phyloP scores from a whole-genome alignment of 2,888 invertebrate genomes.

The Nomada fabriciana region DNA sequence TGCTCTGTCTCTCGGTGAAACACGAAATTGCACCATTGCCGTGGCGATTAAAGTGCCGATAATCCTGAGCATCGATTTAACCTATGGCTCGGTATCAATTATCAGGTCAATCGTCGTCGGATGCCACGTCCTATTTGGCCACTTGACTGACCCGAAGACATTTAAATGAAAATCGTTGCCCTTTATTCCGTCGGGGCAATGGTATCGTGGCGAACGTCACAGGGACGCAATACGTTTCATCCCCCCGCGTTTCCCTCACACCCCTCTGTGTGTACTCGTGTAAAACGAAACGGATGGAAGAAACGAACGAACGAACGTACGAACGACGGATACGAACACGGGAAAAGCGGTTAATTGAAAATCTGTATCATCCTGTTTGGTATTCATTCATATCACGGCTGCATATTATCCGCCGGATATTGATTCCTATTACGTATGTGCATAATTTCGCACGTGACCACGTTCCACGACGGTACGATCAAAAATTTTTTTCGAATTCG shows the following conservation, averaged over 20 bases:
- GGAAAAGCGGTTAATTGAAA: conserved; percentile 57
- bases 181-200: conserved; percentile 27
- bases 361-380: conserved; percentile 52
- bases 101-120: conserved; percentile 62
- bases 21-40: conserved; percentile 63
- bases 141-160: conserved; percentile 57
- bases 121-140: conserved; percentile 60
- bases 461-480: not conserved
- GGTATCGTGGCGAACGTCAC: not conserved
- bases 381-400: conserved; percentile 56
- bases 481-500: not conserved
- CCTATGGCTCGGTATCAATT: conserved; percentile 69
- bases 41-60: conserved; percentile 69
- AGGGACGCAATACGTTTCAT: conserved; percentile 15
- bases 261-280: not conserved
- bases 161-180: conserved; percentile 55
- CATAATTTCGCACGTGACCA: conserved; percentile 53
- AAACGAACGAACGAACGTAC: conserved; percentile 12
- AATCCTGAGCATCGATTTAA: conserved; percentile 69
- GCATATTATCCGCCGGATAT: conserved; percentile 55
- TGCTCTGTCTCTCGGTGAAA: conserved; percentile 19
- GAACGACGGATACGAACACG: conserved; percentile 7
- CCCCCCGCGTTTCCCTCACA: not conserved
- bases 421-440: conserved; percentile 57
- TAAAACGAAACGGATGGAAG: not conserved